Percentiles rank a stretch among this genome's conserved stretches.
Conservation (phyloP, 1,140 invertebrate genomes). For the Lepidotrigona ventralis region DNA sequence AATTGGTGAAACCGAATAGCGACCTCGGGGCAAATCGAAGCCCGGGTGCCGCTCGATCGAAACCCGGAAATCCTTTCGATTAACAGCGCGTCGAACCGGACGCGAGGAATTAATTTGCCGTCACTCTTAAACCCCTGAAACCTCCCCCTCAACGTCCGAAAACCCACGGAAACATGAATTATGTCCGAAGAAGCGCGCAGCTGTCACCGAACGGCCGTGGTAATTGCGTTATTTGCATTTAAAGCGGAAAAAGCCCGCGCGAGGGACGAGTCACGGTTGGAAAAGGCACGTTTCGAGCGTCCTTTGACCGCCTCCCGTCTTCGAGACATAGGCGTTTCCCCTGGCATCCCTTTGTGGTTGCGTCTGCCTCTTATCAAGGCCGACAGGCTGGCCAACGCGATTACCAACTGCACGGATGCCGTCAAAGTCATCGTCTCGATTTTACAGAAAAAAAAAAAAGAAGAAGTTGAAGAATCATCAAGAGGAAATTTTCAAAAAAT, state of each 20-base stretch:
- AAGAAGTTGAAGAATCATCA: too few relatives aligned
- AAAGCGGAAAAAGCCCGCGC: slow-evolving; percentile 52
- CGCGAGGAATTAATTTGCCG: slow-evolving; percentile 57
- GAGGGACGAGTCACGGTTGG: slow-evolving; percentile 36
- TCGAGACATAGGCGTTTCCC: slow-evolving; percentile 67
- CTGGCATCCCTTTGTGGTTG: slow-evolving; percentile 68
- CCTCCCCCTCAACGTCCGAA: background rate
- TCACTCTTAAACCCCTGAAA: background rate
- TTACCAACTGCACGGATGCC: slow-evolving; percentile 41
- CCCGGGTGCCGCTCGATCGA: slow-evolving; percentile 7
- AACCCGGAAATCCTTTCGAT: slow-evolving; percentile 58
- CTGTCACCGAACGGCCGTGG: slow-evolving; percentile 49
- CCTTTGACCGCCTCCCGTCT: slow-evolving; percentile 60
- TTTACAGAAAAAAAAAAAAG: too few relatives aligned
- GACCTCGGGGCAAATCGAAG: background rate
- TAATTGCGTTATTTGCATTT: slow-evolving; percentile 67
- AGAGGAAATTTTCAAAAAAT: too few relatives aligned
- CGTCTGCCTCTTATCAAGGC: slow-evolving; percentile 65
- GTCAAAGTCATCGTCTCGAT: slow-evolving; percentile 59
- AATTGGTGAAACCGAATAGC: background rate
- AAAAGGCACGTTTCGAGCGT: slow-evolving; percentile 42
- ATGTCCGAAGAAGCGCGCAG: slow-evolving; percentile 64
- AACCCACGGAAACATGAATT: slow-evolving; percentile 54
- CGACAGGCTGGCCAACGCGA: slow-evolving; percentile 47
- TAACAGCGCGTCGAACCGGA: slow-evolving; percentile 56